Evolutionary conservation across 2,113 vertebrate species (phyloP).

Genomic region (Carollia perspicillata): DNA sequence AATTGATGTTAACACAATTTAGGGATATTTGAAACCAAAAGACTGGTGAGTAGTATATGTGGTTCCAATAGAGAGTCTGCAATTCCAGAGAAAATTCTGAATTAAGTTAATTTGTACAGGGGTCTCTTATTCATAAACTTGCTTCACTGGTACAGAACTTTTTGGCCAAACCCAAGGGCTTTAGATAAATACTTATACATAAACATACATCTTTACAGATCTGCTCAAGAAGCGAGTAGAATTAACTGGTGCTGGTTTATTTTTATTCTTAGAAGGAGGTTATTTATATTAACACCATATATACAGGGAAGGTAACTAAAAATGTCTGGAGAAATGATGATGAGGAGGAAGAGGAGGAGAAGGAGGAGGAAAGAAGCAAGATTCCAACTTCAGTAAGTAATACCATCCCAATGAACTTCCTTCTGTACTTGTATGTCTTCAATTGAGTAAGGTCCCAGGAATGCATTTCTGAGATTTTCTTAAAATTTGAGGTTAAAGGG

Average conservation of each 20-base stretch:
- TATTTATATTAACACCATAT: neutral
- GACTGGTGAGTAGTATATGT: neutral
- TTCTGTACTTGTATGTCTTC: neutral
- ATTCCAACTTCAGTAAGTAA: neutral
- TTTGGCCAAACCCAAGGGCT: neutral
- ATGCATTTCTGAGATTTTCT: slow-evolving; percentile 7
- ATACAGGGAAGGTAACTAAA: neutral
- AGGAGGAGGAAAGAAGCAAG: neutral
- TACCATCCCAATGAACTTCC: neutral
- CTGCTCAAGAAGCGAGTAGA: slow-evolving; percentile 7
- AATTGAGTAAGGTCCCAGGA: neutral
- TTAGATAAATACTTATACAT: neutral
- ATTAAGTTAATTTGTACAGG: neutral
- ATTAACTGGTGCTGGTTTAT: neutral
- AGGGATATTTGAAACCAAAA: neutral
- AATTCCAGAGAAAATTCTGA: slow-evolving; percentile 18
- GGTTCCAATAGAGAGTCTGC: neutral
- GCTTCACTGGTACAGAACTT: neutral
- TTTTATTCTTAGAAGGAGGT: neutral
- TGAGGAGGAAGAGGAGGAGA: neutral
- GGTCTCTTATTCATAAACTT: neutral
- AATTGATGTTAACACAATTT: neutral
- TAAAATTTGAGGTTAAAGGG: slow-evolving; percentile 17
- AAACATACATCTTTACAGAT: neutral
- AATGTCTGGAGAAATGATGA: neutral